Base-by-base conservation (phyloP, 2,797 vertebrate genomes). In the Spinus olivaceus region DNA sequence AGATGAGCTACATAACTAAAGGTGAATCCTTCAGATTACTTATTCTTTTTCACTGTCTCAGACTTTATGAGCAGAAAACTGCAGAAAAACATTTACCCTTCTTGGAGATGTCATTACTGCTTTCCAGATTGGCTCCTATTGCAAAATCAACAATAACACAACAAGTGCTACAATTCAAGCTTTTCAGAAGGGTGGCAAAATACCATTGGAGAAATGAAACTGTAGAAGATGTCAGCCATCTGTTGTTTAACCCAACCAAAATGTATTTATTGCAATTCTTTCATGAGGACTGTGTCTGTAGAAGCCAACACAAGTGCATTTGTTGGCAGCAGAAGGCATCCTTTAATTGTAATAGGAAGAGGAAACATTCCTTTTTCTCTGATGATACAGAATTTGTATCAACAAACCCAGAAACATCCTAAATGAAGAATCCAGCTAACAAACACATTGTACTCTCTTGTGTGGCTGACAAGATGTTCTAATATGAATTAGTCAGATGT, bases 191-290 rank as follows among this genome's bases (percentile, higher is more conserved):
- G 67, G 94, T 81, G 81, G 64, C 70, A 95, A 94, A 96, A 97
- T 93, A 97, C 80, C 95, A 94, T 80, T 81, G 8, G 91, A 96
- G 93, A 90, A 97, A 88, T 18, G 24, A 63, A 96, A 95, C 73
- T 65, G 22, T 85, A 69, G 88, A 97, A 96, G 86, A 96, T 97
- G 86, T 79, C 51, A 94, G 46, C 94, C 96, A 96, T 98, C 96
- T 98, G 97, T 95, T 97, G 88, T 97, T 97, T 97, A 94, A 96
- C 94, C 67, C 87, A 96, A 92, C 59, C 83, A 94, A 97, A 95
- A 74, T 92, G 49, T 96, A 97, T 97, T 97, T 97, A 97, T 89
- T 96, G 47, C 95, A 93, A 95, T 95, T 91, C 81, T 90, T 96
- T 88, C 80, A 42, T 85, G 87, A 96, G 60, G 76, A 86, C 20